Conservation (phyloP, 1,140 invertebrate genomes). For the Chironomus striatipennis region DNA sequence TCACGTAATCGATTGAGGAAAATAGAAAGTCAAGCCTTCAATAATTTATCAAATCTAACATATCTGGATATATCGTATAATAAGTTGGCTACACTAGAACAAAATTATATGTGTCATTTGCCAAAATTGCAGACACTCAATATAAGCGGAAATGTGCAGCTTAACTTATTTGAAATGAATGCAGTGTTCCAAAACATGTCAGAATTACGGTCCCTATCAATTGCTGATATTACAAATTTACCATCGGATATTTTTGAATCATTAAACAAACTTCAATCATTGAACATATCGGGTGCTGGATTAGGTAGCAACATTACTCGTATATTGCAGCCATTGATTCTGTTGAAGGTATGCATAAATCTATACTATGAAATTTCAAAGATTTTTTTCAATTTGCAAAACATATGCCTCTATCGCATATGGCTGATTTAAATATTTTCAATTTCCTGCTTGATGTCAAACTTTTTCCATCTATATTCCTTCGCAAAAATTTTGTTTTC, state of each 20-base stretch:
- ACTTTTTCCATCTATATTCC: too few species aligned
- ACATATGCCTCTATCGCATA: too few species aligned
- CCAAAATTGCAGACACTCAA: slow-evolving; percentile 40
- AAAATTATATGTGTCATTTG: slow-evolving; percentile 43
- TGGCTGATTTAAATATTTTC: too few species aligned
- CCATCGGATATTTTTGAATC: slow-evolving; percentile 39
- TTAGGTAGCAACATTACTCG: slow-evolving; percentile 24
- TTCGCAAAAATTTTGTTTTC: too few species aligned
- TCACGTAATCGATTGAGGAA: slow-evolving; percentile 56
- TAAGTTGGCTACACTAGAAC: slow-evolving; percentile 51
- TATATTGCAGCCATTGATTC: neutral
- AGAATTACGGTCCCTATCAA: slow-evolving; percentile 40
- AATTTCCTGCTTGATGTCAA: too few species aligned
- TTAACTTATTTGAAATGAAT: slow-evolving; percentile 32
- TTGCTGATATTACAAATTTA: slow-evolving; percentile 42
- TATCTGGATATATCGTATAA: slow-evolving; percentile 59
- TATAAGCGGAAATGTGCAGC: slow-evolving; percentile 48
- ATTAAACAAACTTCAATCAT: slow-evolving; percentile 38
- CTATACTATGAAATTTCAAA: neutral
- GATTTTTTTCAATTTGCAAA: too few species aligned
- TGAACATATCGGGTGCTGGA: slow-evolving; percentile 41
- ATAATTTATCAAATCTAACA: slow-evolving; percentile 48
- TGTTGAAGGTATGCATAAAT: slow-evolving; percentile 1
- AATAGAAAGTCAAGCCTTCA: slow-evolving; percentile 52
- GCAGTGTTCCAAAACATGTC: slow-evolving; percentile 38